A percentile compares a stretch with the other conserved stretches of the same genome.
Conservation (phyloP, 2,888 invertebrate species). For the Stenodema calcarata region DNA sequence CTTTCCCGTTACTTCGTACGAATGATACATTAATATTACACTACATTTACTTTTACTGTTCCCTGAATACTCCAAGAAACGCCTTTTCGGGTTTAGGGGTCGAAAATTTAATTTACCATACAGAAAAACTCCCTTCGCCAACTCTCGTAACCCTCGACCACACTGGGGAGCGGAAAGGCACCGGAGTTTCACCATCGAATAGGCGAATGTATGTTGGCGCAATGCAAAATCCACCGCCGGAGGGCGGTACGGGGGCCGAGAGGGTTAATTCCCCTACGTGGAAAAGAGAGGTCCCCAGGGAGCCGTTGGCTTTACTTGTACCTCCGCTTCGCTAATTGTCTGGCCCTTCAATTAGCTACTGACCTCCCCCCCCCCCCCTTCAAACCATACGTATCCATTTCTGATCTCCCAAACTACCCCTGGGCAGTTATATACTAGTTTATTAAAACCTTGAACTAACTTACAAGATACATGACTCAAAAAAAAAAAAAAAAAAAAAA, state of each 20-base stretch:
- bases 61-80: not conserved
- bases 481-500: no score
- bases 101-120: not conserved
- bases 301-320: not conserved
- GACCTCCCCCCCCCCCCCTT: not conserved
- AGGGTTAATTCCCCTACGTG: constrained; percentile 14
- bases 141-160: not conserved
- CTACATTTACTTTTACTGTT: not conserved
- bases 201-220: not conserved
- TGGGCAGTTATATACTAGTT: no score
- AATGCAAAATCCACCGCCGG: not conserved
- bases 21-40: not conserved
- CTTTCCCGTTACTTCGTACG: not conserved
- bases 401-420: not conserved
- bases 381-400: not conserved
- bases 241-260: not conserved
- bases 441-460: no score
- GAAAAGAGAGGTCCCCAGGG: constrained; percentile 17
- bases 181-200: not conserved
- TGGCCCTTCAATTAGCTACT: constrained; percentile 1
- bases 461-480: no score
- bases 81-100: not conserved
- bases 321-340: constrained; percentile 21
- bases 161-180: not conserved
- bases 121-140: not conserved